Base-by-base conservation (phyloP, 2,113 vertebrate genomes). In the Syrmaticus mikado region DNA sequence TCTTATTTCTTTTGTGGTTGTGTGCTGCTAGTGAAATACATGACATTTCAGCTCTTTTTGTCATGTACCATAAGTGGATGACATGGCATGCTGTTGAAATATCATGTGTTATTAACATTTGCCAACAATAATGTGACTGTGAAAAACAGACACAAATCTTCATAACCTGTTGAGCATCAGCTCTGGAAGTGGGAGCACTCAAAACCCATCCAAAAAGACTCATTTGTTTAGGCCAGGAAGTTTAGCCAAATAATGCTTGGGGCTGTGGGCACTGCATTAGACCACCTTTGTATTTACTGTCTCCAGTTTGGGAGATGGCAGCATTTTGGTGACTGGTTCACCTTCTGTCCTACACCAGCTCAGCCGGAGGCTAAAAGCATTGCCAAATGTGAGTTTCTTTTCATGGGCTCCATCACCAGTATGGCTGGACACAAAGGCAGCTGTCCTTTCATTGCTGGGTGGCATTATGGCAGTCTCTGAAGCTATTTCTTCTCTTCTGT, bases 331-430 rank as follows among this genome's bases (percentile, higher is more conserved):
- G 24, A 38, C 34, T 17, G 24, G 60, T 61, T 16, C 38, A 19
- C 32, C 60, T 60, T 71, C 41, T 21, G 46, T 34, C 41, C 65
- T 68, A 34, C 38, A 52, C 16, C 41, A 77, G 82, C 92, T 95
- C 94, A 80, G 90, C 93, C 96, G 91, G 92, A 93, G 87, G 28
- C 3, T 77, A 93, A 95, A 94, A 87, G 60, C 52, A 25, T 11
- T 22, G 6, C 21, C 34, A 50, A 6, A 80, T 50, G 25, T 3
- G 2, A 20, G 3, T 38, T 91, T 87, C 28, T 91, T 89, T 85
- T 72, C 85, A 53, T 0, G 2, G 18, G 8, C 55, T 80, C 60
- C 55, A 25, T 71, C 75, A 32, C 0, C 0, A 30, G 11, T 24
- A 0, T 9, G 22, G 15, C 20, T 40, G 18, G 13, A 20, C 24